Conservation (phyloP, 92 coral and sea anemone genomes). For the Parazoanthus atlanticus region DNA sequence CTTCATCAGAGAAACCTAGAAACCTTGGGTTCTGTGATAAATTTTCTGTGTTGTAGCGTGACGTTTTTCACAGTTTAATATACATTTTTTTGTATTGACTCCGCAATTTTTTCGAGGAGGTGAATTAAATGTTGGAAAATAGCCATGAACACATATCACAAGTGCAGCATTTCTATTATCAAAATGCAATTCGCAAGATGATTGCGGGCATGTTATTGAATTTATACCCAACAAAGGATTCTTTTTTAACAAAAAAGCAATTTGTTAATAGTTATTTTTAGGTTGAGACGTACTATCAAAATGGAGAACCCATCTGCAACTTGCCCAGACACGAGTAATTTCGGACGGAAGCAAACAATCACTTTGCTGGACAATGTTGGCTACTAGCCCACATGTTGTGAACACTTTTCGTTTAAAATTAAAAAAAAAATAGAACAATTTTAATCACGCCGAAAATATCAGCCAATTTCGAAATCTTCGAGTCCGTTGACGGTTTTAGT, state of each 20-base stretch:
- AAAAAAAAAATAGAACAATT: not conserved
- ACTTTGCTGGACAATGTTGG: slow-evolving; percentile 3
- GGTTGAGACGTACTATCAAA: not conserved
- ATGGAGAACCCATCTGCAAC: not conserved
- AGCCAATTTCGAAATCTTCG: not conserved
- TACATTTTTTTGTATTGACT: not conserved
- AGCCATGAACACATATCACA: not conserved
- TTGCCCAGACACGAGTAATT: slow-evolving; percentile 12
- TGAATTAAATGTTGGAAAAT: not conserved
- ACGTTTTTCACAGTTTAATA: no score
- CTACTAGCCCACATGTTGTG: not conserved
- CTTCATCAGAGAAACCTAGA: no score
- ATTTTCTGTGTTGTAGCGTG: not conserved
- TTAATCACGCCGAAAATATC: not conserved
- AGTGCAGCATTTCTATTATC: no score
- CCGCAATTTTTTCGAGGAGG: not conserved
- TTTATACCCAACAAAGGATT: not conserved
- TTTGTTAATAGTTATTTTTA: slow-evolving; percentile 10
- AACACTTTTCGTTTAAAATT: not conserved
- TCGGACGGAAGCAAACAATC: slow-evolving; percentile 15
- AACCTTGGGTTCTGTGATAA: not conserved
- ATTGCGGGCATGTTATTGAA: not conserved
- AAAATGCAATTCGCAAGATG: not conserved
- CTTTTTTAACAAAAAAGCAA: not conserved
- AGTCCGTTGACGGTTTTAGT: no score